phyloP scores from a whole-genome alignment of 2,888 invertebrate genomes.

The Chouioia cunea region DNA sequence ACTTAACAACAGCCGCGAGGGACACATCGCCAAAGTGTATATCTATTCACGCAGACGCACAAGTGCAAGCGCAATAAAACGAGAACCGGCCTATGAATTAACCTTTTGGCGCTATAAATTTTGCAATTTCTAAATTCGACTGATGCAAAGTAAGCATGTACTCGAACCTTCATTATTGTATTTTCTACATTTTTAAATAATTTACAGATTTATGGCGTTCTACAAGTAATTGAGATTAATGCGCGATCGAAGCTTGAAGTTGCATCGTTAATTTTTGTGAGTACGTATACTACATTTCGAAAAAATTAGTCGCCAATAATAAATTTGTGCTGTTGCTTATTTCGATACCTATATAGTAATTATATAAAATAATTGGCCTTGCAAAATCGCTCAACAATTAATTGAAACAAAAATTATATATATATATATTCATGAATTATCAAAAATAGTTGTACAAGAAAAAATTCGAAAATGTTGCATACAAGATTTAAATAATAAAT shows the following conservation, averaged over 20 bases:
- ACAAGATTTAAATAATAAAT: no score
- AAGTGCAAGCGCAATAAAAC: not conserved
- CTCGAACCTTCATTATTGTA: constrained; percentile 19
- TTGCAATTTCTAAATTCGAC: not conserved
- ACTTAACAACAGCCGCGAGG: constrained; percentile 45
- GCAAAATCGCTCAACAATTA: no score
- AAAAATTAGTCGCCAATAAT: constrained; percentile 24
- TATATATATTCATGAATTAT: no score
- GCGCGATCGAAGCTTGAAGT: constrained; percentile 20
- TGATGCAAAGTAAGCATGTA: not conserved
- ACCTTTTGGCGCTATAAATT: constrained; percentile 32
- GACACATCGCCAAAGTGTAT: constrained; percentile 32
- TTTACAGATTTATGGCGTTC: constrained; percentile 30
- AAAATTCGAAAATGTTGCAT: no score
- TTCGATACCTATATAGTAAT: constrained; percentile 23
- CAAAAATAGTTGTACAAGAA: no score
- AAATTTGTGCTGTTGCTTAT: constrained; percentile 25
- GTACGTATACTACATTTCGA: not conserved
- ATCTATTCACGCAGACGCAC: constrained; percentile 23
- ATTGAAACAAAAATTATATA: no score
- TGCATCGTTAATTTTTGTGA: constrained; percentile 30
- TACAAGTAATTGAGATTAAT: constrained; percentile 44
- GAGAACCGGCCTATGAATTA: not conserved
- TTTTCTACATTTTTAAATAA: constrained; percentile 31
- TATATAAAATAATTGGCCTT: constrained; percentile 20